These are phyloP conservation scores for Leptatherina wallacei DNA, from an alignment of 2,797 vertebrate species.

Conservation along the genomic window DNA sequence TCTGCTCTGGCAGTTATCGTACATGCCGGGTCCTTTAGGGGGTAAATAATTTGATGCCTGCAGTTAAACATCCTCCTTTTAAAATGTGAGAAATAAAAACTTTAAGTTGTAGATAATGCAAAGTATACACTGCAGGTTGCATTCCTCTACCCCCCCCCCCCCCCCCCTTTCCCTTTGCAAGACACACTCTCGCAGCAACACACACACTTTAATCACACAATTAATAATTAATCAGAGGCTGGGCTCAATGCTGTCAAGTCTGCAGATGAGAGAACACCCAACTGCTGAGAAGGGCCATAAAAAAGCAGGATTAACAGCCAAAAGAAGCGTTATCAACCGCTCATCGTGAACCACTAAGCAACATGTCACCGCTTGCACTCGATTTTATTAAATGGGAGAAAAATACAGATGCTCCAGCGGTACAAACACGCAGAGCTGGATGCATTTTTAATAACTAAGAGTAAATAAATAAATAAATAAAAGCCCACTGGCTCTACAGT, in stretches of 20 bases:
- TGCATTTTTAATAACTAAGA: constrained; percentile 54
- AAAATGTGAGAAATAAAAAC: constrained; percentile 27
- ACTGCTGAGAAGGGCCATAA: constrained; percentile 56
- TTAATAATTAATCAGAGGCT: constrained; percentile 80
- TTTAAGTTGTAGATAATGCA: constrained; percentile 50
- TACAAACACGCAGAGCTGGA: constrained; percentile 27
- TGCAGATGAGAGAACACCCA: constrained; percentile 75
- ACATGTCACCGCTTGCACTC: constrained; percentile 44
- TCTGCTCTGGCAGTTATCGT: constrained; percentile 30
- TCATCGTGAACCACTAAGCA: constrained; percentile 46
- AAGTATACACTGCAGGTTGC: constrained; percentile 49
- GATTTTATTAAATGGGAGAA: constrained; percentile 37
- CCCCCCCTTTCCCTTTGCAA: constrained; percentile 5
- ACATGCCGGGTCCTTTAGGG: constrained; percentile 39
- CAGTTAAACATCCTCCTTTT: constrained; percentile 43
- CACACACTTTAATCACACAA: constrained; percentile 74
- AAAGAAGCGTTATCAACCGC: constrained; percentile 30
- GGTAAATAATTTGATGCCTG: constrained; percentile 40
- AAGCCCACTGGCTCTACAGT: constrained; percentile 17
- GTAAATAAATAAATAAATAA: constrained; percentile 38
- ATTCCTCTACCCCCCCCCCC: constrained; percentile 22
- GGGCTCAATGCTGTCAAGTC: constrained; percentile 73
- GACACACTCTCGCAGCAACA: constrained; percentile 27
- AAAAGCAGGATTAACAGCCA: constrained; percentile 48
- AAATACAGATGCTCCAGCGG: constrained; percentile 40